A percentile compares a stretch with the other conserved stretches of the same genome.
Evolutionary conservation across 2,888 invertebrate species (phyloP).

Genomic region (Chironomus tentans): DNA sequence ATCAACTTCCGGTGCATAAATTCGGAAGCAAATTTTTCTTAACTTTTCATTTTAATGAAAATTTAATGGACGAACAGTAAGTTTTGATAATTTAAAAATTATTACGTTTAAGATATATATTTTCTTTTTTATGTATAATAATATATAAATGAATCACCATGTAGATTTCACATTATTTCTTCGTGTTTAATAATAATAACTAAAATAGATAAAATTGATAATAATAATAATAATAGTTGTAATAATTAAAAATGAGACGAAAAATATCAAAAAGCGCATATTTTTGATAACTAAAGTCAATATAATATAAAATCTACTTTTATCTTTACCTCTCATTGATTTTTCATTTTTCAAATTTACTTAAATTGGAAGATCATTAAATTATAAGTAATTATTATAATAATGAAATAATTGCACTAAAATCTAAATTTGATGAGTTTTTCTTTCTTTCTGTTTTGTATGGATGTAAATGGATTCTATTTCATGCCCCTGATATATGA

Average conservation of each 20-base stretch:
- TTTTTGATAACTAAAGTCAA: not conserved
- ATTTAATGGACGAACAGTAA: not conserved
- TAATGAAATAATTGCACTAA: constrained; percentile 23
- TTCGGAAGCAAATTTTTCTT: too few species aligned
- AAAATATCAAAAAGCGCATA: constrained; percentile 8
- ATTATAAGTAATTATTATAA: not conserved
- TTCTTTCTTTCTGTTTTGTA: not conserved
- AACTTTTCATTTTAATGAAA: not conserved
- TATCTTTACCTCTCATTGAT: not conserved
- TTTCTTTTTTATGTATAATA: not conserved
- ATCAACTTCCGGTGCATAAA: too few species aligned
- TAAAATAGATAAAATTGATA: not conserved
- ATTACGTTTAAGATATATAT: too few species aligned
- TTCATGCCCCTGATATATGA: constrained; percentile 1
- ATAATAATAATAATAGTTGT: not conserved
- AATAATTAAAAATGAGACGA: not conserved
- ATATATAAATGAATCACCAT: not conserved
- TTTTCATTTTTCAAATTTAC: not conserved
- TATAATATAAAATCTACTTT: not conserved
- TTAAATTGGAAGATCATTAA: constrained; percentile 20
- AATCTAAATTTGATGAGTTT: constrained; percentile 7
- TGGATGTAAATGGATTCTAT: not conserved
- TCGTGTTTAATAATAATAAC: not conserved
- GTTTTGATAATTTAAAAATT: too few species aligned
- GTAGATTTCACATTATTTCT: not conserved